phyloP scores from a whole-genome alignment of 1,140 invertebrate genomes.

The Tetramorium simillimum region DNA sequence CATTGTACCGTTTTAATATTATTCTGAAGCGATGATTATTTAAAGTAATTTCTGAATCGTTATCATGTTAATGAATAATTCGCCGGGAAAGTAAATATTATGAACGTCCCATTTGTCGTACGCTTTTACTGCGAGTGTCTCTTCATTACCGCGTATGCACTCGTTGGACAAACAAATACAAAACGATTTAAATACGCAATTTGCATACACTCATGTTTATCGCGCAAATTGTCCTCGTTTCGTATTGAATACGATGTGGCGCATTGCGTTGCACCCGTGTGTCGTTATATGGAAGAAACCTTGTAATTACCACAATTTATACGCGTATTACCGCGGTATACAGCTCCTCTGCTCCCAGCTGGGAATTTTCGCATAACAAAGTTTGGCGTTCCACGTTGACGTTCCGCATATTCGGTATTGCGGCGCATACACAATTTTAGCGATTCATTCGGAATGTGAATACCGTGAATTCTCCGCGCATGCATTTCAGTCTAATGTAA shows the following conservation, averaged over 20 bases:
- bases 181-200: constrained; percentile 52
- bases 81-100: background rate
- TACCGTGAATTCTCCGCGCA: constrained; percentile 39
- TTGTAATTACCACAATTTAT: constrained; percentile 58
- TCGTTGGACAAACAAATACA: constrained; percentile 24
- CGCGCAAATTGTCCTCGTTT: constrained; percentile 47
- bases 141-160: constrained; percentile 40
- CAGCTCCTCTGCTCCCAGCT: constrained; percentile 45
- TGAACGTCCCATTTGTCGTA: background rate
- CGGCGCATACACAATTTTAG: constrained; percentile 50
- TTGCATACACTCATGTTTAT: constrained; percentile 54
- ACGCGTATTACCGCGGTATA: constrained; percentile 41
- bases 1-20: background rate
- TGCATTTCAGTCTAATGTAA: constrained; percentile 27
- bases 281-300: constrained; percentile 49
- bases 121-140: constrained; percentile 15
- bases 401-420: constrained; percentile 52
- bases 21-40: background rate
- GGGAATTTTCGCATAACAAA: constrained; percentile 59
- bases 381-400: constrained; percentile 56
- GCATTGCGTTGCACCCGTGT: constrained; percentile 12
- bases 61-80: constrained; percentile 26
- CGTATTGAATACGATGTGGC: constrained; percentile 34
- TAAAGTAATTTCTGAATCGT: constrained; percentile 17
- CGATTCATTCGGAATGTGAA: constrained; percentile 51